Percentiles rank a stretch among this genome's conserved stretches.
These are phyloP conservation scores for Chaenocephalus aceratus DNA, from an alignment of 2,113 vertebrate species.

Conservation along the genomic window DNA sequence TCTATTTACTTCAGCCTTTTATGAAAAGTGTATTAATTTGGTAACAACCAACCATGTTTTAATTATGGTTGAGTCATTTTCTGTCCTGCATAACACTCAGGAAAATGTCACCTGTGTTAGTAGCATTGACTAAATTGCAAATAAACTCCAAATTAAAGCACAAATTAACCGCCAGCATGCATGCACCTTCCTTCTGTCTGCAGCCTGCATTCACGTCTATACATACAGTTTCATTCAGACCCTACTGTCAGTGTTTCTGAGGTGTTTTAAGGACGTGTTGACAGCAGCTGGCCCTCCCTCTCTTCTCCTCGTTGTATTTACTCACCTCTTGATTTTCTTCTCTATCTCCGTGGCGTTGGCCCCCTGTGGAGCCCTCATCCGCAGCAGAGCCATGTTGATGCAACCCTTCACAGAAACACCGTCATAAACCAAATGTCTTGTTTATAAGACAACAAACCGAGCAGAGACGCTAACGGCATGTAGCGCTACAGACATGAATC, in stretches of 20 bases:
- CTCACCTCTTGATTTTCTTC: slow-evolving; percentile 85
- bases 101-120: too few species aligned
- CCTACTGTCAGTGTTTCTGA: neutral
- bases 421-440: neutral
- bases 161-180: neutral
- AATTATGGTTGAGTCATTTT: neutral
- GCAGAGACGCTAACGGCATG: slow-evolving; percentile 29
- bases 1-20: too few species aligned
- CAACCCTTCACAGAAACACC: neutral
- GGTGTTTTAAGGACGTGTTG: neutral
- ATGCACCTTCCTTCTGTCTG: neutral
- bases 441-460: neutral
- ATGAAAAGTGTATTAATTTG: neutral
- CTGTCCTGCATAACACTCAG: neutral
- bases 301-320: neutral
- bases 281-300: neutral
- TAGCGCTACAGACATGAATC: slow-evolving; percentile 12
- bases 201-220: neutral
- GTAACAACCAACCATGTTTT: neutral
- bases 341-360: slow-evolving; percentile 77
- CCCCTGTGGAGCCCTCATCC: slow-evolving; percentile 71
- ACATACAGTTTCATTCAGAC: neutral
- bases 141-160: too few species aligned
- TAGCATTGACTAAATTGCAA: too few species aligned
- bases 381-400: slow-evolving; percentile 73